Percentiles rank a stretch among this genome's conserved stretches.
Conservation (phyloP, 1,140 invertebrate species). For the Drosophila nigromelanica region DNA sequence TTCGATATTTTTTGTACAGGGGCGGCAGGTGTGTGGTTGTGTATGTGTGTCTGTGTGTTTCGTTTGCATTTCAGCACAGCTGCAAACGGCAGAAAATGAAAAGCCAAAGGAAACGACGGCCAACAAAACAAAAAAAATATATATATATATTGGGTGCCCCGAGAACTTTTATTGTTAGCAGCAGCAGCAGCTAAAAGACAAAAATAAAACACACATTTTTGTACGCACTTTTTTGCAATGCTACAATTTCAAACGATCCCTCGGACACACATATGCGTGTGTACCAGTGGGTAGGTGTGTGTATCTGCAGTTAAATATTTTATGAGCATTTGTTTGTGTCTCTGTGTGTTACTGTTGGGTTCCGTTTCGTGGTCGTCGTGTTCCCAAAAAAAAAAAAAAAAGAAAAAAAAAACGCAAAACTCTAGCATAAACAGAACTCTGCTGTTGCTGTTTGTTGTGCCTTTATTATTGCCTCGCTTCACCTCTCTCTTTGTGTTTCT, state of each 20-base stretch:
- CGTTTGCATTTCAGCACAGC: constrained; percentile 58
- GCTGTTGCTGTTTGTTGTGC: constrained; percentile 43
- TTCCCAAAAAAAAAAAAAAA: constrained; percentile 36
- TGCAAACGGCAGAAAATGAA: constrained; percentile 70
- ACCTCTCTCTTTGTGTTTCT: neutral
- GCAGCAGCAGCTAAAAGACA: constrained; percentile 10
- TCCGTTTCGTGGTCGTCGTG: constrained; percentile 58
- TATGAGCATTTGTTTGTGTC: constrained; percentile 31
- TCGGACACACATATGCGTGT: neutral
- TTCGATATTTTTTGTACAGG: constrained; percentile 51
- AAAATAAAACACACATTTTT: constrained; percentile 42
- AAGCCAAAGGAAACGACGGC: constrained; percentile 36
- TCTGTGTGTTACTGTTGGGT: constrained; percentile 38
- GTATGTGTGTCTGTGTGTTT: constrained; percentile 17
- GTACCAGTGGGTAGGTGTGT: neutral
- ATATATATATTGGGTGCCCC: neutral
- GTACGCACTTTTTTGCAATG: constrained; percentile 49
- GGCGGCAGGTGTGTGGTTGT: constrained; percentile 44
- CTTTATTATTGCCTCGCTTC: constrained; percentile 3
- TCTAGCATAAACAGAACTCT: constrained; percentile 34
- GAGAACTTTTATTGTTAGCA: constrained; percentile 55
- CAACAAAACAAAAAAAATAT: constrained; percentile 16
- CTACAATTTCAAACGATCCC: constrained; percentile 51
- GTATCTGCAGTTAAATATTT: constrained; percentile 50
- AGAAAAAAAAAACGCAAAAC: constrained; percentile 4